A percentile compares a stretch with the other conserved stretches of the same genome.
phyloP scores from a whole-genome alignment of 2,113 vertebrate species.

The Neodontobutis hainanensis region DNA sequence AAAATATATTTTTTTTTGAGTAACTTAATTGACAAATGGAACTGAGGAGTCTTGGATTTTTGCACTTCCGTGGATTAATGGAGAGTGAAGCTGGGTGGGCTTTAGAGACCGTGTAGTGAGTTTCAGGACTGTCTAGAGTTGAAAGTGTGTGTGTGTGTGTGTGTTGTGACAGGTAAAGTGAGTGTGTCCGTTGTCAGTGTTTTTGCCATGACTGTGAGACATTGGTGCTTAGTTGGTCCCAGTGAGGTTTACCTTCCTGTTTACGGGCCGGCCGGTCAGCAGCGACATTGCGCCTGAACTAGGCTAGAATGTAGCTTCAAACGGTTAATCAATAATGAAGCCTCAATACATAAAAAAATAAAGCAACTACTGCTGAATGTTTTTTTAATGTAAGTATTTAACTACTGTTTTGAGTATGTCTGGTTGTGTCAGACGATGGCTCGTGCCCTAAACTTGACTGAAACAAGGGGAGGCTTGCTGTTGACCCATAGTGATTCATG shows the following conservation, averaged over 20 bases:
- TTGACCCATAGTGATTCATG: conserved; percentile 30
- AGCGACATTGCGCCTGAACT: conserved; percentile 5
- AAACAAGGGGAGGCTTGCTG: conserved; percentile 33
- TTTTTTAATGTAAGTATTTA: conserved; percentile 27
- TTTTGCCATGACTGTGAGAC: conserved; percentile 24
- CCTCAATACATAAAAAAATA: conserved; percentile 9
- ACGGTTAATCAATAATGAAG: conserved; percentile 37
- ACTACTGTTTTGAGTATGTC: conserved; percentile 9
- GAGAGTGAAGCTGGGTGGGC: conserved; percentile 15
- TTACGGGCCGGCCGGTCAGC: conserved; percentile 25
- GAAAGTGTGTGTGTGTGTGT: conserved; percentile 18
- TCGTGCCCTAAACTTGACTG: conserved; percentile 40
- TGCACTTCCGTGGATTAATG: conserved; percentile 74
- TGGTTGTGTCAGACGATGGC: conserved; percentile 5
- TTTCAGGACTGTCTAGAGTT: conserved; percentile 32
- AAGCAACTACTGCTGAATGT: conserved; percentile 19
- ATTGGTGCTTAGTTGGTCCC: conserved; percentile 56
- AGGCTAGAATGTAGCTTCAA: conserved; percentile 51
- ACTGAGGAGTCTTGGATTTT: conserved; percentile 78
- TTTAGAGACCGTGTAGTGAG: not conserved
- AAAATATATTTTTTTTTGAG: conserved; percentile 43
- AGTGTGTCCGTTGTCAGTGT: conserved; percentile 22
- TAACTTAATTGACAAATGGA: conserved; percentile 63
- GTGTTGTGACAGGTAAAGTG: conserved; percentile 37
- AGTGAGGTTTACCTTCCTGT: conserved; percentile 41